A percentile compares a stretch with the other conserved stretches of the same genome.
Conservation (phyloP, 2,113 vertebrate species). For the Callipepla squamata region DNA sequence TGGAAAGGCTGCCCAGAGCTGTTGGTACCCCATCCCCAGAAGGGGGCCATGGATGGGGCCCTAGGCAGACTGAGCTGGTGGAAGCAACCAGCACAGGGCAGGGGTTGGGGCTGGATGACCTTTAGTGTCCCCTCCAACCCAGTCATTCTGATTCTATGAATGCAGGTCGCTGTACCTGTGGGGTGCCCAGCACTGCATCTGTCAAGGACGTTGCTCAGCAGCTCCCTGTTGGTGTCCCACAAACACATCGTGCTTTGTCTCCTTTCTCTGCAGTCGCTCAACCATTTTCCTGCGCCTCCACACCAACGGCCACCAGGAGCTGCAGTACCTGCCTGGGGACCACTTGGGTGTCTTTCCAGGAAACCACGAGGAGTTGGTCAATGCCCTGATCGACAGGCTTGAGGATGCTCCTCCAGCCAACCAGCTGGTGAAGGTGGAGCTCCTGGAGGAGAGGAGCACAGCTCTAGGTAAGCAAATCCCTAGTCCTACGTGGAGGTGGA, state of each 20-base stretch:
- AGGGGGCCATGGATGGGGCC: not conserved
- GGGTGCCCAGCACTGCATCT: not conserved
- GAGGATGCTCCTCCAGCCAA: conserved; percentile 92
- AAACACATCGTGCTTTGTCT: not conserved
- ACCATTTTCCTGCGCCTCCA: conserved; percentile 94
- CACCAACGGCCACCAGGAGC: conserved; percentile 86
- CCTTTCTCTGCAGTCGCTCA: conserved; percentile 80
- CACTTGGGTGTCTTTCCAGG: conserved; percentile 94
- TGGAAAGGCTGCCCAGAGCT: not conserved
- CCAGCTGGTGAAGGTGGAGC: conserved; percentile 95
- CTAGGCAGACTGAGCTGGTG: not conserved
- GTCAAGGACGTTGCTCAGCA: fast-evolving
- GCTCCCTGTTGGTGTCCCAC: not conserved
- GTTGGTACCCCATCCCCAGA: no score
- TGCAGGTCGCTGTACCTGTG: not conserved
- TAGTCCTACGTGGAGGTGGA: fast-evolving
- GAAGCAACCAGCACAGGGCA: not conserved
- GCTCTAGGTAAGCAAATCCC: conserved; percentile 84
- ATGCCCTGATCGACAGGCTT: conserved; percentile 88
- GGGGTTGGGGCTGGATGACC: not conserved
- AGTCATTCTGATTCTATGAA: not conserved
- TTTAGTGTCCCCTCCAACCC: not conserved
- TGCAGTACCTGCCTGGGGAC: conserved; percentile 93
- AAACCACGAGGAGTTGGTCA: conserved; percentile 94
- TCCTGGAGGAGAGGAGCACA: conserved; percentile 93